Evolutionary conservation across 2,113 vertebrate species (phyloP).

Genomic region (Phainopepla nitens): DNA sequence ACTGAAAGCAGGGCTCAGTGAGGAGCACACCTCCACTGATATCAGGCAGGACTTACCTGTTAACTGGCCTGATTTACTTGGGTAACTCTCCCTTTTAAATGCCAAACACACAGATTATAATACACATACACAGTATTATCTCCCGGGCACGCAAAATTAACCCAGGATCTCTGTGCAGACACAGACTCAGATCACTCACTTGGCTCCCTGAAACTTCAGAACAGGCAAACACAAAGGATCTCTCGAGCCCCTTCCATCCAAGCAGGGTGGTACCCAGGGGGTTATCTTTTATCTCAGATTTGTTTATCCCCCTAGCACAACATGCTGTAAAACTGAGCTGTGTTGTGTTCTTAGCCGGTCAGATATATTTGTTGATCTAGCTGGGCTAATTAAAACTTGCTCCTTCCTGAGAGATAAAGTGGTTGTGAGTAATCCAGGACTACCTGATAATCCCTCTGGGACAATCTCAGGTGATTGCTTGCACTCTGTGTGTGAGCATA

Average conservation of each 20-base stretch:
- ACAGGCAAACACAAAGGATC: neutral
- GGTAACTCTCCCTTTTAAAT: neutral
- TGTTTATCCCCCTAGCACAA: slow-evolving; percentile 40
- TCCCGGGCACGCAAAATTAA: neutral
- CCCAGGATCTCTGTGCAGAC: neutral
- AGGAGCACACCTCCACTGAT: neutral
- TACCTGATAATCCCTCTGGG: neutral
- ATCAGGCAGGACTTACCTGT: neutral
- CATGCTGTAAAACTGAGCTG: neutral
- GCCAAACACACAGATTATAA: neutral
- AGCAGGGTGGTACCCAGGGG: neutral
- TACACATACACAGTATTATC: no score
- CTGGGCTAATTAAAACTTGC: slow-evolving; percentile 40
- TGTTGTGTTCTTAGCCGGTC: neutral
- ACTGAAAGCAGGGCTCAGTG: neutral
- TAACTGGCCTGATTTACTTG: neutral
- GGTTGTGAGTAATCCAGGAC: neutral
- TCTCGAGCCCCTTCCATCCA: neutral
- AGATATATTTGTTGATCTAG: neutral
- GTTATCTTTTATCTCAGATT: neutral
- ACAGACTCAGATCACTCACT: neutral
- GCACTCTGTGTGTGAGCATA: neutral
- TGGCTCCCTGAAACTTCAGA: neutral
- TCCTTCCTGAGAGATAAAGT: neutral
- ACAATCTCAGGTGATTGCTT: neutral